Percentiles rank a stretch among this genome's conserved stretches.
phyloP scores from a whole-genome alignment of 2,797 vertebrate species.

The Ptychadena robeensis region DNA sequence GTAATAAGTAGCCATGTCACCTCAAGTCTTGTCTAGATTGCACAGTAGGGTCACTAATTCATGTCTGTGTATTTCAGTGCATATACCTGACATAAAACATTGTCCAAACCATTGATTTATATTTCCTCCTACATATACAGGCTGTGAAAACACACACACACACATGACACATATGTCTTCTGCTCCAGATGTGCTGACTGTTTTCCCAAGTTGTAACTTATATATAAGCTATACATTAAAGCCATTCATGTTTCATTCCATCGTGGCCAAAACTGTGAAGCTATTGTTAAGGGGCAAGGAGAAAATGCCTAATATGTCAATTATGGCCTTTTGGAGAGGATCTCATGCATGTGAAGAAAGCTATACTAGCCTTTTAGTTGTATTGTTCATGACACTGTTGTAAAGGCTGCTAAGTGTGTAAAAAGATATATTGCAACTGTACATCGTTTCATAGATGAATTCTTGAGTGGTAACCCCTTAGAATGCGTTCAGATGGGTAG shows the following conservation, averaged over 20 bases:
- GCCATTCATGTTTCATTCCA: conserved; percentile 11
- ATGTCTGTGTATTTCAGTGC: too few relatives aligned
- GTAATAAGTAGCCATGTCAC: too few relatives aligned
- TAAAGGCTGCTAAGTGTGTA: too few relatives aligned
- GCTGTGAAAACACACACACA: not conserved
- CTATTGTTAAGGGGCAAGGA: not conserved
- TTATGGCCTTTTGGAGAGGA: not conserved
- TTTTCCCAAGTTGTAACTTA: not conserved
- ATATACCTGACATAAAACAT: not conserved
- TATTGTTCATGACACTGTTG: too few relatives aligned
- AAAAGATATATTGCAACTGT: too few relatives aligned
- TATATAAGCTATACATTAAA: too few relatives aligned
- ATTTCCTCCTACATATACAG: not conserved
- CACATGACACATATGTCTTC: not conserved
- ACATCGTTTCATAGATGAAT: not conserved
- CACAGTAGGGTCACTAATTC: too few relatives aligned
- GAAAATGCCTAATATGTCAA: not conserved
- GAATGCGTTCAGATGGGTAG: too few relatives aligned
- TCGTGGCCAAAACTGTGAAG: not conserved
- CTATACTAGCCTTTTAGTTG: conserved; percentile 4
- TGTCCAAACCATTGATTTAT: not conserved
- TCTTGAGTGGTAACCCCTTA: too few relatives aligned
- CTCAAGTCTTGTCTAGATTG: too few relatives aligned
- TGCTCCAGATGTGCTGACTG: conserved; percentile 2
- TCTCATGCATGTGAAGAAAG: not conserved